Evolutionary conservation across 2,113 vertebrate species (phyloP).

Genomic region (Maccullochella peelii): DNA sequence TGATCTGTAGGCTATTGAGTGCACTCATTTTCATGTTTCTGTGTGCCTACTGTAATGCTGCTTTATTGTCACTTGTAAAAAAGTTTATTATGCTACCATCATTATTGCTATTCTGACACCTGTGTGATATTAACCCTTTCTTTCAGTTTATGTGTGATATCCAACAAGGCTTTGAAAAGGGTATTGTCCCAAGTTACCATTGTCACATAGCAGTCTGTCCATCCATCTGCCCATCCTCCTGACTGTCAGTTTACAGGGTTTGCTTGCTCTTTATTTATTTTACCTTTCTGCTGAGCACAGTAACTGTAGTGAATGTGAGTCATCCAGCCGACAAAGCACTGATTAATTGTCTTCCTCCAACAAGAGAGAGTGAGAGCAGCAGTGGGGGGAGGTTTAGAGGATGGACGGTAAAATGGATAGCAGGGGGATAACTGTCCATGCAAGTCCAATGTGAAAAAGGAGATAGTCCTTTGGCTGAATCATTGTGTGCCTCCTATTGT

Average conservation of each 20-base stretch:
- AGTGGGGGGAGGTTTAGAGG: slow-evolving; percentile 44
- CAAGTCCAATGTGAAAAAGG: slow-evolving; percentile 27
- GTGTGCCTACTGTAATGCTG: neutral
- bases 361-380: slow-evolving; percentile 52
- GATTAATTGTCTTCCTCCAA: slow-evolving; percentile 75
- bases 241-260: slow-evolving; percentile 41
- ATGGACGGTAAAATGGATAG: slow-evolving; percentile 38
- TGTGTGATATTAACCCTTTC: neutral
- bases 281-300: slow-evolving; percentile 76
- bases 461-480: slow-evolving; percentile 6
- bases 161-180: slow-evolving; percentile 14
- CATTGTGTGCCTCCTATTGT: neutral
- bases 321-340: slow-evolving; percentile 63
- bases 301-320: slow-evolving; percentile 67
- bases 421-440: slow-evolving; percentile 42
- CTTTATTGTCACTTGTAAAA: slow-evolving; percentile 28
- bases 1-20: slow-evolving; percentile 39
- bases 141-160: neutral
- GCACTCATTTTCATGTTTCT: slow-evolving; percentile 33
- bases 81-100: neutral
- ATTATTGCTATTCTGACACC: neutral
- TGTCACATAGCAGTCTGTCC: neutral
- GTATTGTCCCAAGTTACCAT: neutral
- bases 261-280: slow-evolving; percentile 64
- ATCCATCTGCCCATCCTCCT: slow-evolving; percentile 7